Evolutionary conservation across 2,113 vertebrate genomes (phyloP), one percentile per base, ranked within the genome.

Genomic region (Tympanuchus pallidicinctus): DNA sequence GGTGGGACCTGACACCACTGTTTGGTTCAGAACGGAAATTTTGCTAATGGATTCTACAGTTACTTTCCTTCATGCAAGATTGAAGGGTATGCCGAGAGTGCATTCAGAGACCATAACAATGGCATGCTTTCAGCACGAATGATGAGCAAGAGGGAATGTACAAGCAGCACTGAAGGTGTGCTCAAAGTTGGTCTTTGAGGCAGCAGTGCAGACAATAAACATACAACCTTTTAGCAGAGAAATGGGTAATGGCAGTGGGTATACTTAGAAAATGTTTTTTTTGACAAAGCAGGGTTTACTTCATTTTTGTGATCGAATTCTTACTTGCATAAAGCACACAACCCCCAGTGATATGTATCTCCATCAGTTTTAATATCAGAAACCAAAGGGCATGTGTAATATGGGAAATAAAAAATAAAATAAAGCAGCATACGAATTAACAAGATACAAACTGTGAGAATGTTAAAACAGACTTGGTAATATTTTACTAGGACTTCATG

Each of bases 131-230:
- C 79, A 65, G 36, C 19, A 67, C 2, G 8, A 13, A 32, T 17
- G 18, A 43, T 24, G 15, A 65, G 38, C 18, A 74, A 60, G 5
- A 45, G 43, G 8, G 38, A 19, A 77, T 21, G 7, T 21, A 30
- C 22, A 43, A 61, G 43, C 10, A 47, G 16, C 15, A 65, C 0
- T 48, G 22, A 73, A 59, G 15, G 21, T 4, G 14, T 32, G 59
- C 60, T 59, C 38, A 0, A 74, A 32, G 14, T 0, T 32, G 25
- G 34, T 71, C 22, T 64, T 69, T 0, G 4, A 86, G 74, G 61
- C 15, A 86, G 43, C 0, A 0, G 7, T 12, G 8, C 21, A 54
- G 61, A 17, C 30, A 63, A 38, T 38, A 38, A 38, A 38, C 28
- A 47, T 1, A 10, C 11, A 82, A 38, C 4, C 3, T 25, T 34